A percentile compares a stretch with the other conserved stretches of the same genome.
phyloP scores from a whole-genome alignment of 2,113 vertebrate species.

The Colistium nudipinnis region DNA sequence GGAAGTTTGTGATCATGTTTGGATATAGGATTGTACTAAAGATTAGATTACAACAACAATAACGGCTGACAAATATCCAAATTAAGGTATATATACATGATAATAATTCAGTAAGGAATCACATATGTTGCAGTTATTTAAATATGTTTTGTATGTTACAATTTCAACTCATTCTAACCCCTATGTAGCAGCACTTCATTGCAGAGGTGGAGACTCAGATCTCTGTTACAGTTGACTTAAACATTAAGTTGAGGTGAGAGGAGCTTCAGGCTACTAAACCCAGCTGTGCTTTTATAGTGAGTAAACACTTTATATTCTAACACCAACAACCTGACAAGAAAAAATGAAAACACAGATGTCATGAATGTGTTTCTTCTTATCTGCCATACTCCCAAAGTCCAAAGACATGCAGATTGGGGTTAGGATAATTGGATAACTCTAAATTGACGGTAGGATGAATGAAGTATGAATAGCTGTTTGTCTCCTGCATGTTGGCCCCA shows the following conservation, averaged over 20 bases:
- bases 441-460: too few relatives aligned
- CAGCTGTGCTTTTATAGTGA: background rate
- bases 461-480: too few relatives aligned
- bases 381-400: too few relatives aligned
- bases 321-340: background rate
- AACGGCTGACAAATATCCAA: background rate
- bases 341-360: too few relatives aligned
- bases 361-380: background rate
- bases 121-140: background rate
- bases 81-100: background rate
- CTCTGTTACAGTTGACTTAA: background rate
- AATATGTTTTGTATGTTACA: background rate
- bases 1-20: too few relatives aligned
- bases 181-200: background rate
- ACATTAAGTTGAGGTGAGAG: background rate
- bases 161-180: background rate
- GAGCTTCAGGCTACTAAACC: background rate
- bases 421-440: too few relatives aligned
- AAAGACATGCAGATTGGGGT: background rate
- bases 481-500: too few relatives aligned
- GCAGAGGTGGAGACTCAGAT: background rate
- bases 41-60: background rate
- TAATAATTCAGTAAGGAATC: background rate
- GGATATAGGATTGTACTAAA: background rate
- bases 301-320: background rate